Percentiles rank a stretch among this genome's conserved stretches.
Evolutionary conservation across 2,888 invertebrate species (phyloP).

Genomic region (Amorpha juglandis): DNA sequence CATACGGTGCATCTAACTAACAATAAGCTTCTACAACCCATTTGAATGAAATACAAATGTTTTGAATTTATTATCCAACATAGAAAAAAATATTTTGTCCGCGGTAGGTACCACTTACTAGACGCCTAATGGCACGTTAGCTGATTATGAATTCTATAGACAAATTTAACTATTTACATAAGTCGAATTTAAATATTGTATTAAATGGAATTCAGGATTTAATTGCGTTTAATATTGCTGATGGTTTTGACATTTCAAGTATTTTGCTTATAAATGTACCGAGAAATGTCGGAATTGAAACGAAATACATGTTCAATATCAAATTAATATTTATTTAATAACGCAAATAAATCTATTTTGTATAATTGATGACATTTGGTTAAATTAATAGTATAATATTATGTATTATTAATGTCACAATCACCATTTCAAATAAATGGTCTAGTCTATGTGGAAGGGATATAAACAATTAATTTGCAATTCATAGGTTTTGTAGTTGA

Average conservation of each 20-base stretch:
- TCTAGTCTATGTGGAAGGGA: neutral
- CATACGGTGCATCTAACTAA: conserved; percentile 20
- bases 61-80: conserved; percentile 22
- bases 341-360: neutral
- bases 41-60: conserved; percentile 24
- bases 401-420: neutral
- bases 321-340: neutral
- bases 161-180: conserved; percentile 18
- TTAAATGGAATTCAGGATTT: too few relatives aligned
- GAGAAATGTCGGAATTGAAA: neutral
- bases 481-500: conserved; percentile 7
- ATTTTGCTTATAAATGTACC: neutral
- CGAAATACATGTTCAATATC: neutral
- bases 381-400: neutral
- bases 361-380: neutral
- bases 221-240: neutral
- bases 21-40: conserved; percentile 13
- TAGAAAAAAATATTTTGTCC: conserved; percentile 12
- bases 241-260: neutral
- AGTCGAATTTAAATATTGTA: conserved; percentile 6
- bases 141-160: conserved; percentile 21
- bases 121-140: conserved; percentile 9
- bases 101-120: conserved; percentile 13
- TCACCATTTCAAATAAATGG: neutral
- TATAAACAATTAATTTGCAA: conserved; percentile 14